These are phyloP conservation scores for Hemithea aestivaria DNA, from an alignment of 2,888 invertebrate genomes.

Conservation along the genomic window DNA sequence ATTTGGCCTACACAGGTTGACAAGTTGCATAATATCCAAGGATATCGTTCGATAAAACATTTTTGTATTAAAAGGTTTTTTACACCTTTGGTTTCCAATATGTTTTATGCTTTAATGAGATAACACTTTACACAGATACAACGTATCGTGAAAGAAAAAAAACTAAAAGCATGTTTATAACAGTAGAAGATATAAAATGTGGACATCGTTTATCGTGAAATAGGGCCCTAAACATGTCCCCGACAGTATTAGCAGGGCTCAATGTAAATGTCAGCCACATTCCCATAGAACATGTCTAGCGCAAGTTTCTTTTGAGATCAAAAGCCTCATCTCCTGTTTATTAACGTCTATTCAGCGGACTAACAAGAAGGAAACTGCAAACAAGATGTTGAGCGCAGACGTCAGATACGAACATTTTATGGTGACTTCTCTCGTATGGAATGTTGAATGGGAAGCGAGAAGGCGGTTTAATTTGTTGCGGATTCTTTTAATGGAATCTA, in stretches of 20 bases:
- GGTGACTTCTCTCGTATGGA: slow-evolving; percentile 25
- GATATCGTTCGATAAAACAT: background rate
- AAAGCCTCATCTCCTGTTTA: slow-evolving; percentile 42
- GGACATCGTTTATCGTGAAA: too few species aligned
- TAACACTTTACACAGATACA: too few species aligned
- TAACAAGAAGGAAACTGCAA: slow-evolving; percentile 35
- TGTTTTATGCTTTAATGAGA: too few species aligned
- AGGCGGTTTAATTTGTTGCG: slow-evolving; percentile 30
- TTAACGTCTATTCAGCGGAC: slow-evolving; percentile 38
- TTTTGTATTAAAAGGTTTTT: slow-evolving; percentile 11
- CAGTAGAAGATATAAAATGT: too few species aligned
- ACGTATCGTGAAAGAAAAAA: slow-evolving; percentile 22
- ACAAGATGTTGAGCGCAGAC: slow-evolving; percentile 29
- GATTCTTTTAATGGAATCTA: slow-evolving; percentile 33
- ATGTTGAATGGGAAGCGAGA: slow-evolving; percentile 24
- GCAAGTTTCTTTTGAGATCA: slow-evolving; percentile 40
- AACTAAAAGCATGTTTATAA: slow-evolving; percentile 21
- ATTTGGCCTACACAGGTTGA: slow-evolving; percentile 23
- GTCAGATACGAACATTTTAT: slow-evolving; percentile 26
- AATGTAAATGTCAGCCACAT: slow-evolving; percentile 25
- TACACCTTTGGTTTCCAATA: too few species aligned
- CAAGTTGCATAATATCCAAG: slow-evolving; percentile 14
- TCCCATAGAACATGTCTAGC: slow-evolving; percentile 18
- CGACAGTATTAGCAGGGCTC: slow-evolving; percentile 22
- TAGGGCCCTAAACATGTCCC: slow-evolving; percentile 7